A percentile compares a stretch with the other conserved stretches of the same genome.
Conservation (phyloP, 92 coral and sea anemone species). For the Parazoanthus swiftii region DNA sequence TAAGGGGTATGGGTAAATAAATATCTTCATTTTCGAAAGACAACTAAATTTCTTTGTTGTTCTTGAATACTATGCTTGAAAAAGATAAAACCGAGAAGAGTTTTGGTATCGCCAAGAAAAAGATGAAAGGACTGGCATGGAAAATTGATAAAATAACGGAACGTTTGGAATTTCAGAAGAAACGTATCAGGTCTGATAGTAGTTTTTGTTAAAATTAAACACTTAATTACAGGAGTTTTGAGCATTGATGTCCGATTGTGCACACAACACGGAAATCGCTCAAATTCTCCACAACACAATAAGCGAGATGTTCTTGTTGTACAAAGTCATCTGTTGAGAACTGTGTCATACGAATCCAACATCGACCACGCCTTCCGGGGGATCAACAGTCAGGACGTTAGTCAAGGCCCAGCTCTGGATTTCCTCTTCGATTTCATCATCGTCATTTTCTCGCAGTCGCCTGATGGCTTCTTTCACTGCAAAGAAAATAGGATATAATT, state of each 20-base stretch:
- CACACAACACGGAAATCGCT: background rate
- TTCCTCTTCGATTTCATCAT: slow-evolving; percentile 37
- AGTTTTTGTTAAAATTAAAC: too few relatives aligned
- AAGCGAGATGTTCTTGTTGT: background rate
- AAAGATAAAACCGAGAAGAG: too few relatives aligned
- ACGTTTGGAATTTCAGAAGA: too few relatives aligned
- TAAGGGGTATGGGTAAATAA: too few relatives aligned
- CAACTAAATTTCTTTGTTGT: too few relatives aligned
- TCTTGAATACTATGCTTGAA: too few relatives aligned
- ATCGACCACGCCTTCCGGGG: slow-evolving; percentile 67
- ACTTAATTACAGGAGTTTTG: too few relatives aligned
- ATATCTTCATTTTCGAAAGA: too few relatives aligned
- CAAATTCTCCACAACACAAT: background rate
- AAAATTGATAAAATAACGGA: too few relatives aligned
- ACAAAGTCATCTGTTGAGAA: background rate
- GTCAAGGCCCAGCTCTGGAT: slow-evolving; percentile 29
- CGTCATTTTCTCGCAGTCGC: slow-evolving; percentile 28
- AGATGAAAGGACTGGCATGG: too few relatives aligned
- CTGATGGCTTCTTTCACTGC: slow-evolving; percentile 43
- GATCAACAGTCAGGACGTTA: slow-evolving; percentile 44
- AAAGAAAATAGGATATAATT: background rate
- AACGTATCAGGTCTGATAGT: too few relatives aligned
- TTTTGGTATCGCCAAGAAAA: too few relatives aligned
- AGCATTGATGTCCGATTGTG: background rate
- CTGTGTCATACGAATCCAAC: slow-evolving; percentile 54